Evolutionary conservation across 2,888 invertebrate species (phyloP).

Genomic region (Limenitis camilla): DNA sequence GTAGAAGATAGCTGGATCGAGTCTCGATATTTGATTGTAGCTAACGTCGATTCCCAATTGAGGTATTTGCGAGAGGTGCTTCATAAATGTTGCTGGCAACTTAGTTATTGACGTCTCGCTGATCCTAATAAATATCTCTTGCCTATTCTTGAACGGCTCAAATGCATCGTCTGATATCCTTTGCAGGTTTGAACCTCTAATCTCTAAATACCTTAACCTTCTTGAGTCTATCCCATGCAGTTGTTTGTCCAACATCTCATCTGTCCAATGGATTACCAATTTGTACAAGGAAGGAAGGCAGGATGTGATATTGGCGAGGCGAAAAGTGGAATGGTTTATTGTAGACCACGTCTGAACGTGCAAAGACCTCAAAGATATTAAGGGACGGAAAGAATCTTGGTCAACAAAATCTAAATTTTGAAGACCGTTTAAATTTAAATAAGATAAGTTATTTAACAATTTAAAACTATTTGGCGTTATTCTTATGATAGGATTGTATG

Average conservation of each 20-base stretch:
- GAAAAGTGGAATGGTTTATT: constrained; percentile 79
- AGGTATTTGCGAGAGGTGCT: constrained; percentile 83
- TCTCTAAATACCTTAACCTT: constrained; percentile 85
- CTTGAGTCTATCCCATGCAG: constrained; percentile 84
- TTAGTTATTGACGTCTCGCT: constrained; percentile 85
- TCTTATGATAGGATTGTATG: constrained; percentile 86
- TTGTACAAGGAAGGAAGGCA: constrained; percentile 83
- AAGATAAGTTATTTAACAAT: constrained; percentile 81
- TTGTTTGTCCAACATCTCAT: constrained; percentile 82
- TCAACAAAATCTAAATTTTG: constrained; percentile 83
- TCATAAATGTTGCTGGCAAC: constrained; percentile 85
- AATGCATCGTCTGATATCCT: constrained; percentile 86
- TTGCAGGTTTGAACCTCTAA: constrained; percentile 83
- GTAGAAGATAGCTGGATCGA: constrained; percentile 90
- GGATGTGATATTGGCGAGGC: constrained; percentile 81
- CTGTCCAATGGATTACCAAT: constrained; percentile 84
- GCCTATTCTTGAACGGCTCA: constrained; percentile 80
- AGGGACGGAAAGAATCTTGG: constrained; percentile 81
- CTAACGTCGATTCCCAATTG: constrained; percentile 88
- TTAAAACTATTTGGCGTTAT: constrained; percentile 82
- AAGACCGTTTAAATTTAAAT: constrained; percentile 83
- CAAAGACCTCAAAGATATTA: constrained; percentile 81
- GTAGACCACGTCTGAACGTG: constrained; percentile 84
- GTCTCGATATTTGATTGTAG: constrained; percentile 84
- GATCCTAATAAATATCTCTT: constrained; percentile 85